Base-by-base conservation (phyloP, 1,140 invertebrate genomes). In the Caenorhabditis inopinata region DNA sequence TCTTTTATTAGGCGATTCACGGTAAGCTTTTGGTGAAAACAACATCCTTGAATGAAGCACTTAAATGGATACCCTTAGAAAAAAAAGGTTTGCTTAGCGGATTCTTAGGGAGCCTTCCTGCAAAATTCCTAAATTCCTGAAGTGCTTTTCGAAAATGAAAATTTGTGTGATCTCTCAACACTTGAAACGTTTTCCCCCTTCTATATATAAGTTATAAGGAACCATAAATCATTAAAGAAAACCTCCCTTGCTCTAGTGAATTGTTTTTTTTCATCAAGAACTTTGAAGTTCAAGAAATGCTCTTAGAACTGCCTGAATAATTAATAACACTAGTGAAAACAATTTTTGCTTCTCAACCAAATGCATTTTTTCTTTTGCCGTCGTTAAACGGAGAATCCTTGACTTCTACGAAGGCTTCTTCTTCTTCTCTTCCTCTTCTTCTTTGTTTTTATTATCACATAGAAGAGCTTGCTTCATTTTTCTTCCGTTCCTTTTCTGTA, bases 171-270 rank as follows among this genome's bases (percentile, higher is more conserved):
- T n/a, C n/a, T n/a, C n/a, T n/a, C n/a, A n/a, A n/a, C n/a, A n/a
- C n/a, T n/a, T n/a, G n/a, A n/a, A n/a, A n/a, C n/a, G 58, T 68
- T 68, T 68, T 68, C 58, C 32, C 35, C 35, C 58, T 68, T 68
- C n/a, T 68, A 9, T 11, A 38, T 68, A 32, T 38, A n/a, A n/a
- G n/a, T n/a, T n/a, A n/a, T n/a, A n/a, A n/a, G n/a, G n/a, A n/a
- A 42, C 38, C 38, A 42, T 5, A 42, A 42, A 42, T 42, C 38
- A 42, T 42, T 42, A 5, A 42, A 42, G 5, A 42, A 42, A 42
- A 42, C 38, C 14, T 42, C 14, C 14, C 38, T 14, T 7, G 6
- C 14, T 42, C 14, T 7, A 42, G 14, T 42, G 14, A 5, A 14
- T 32, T 29, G n/a, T 12, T 21, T 58, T 12, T 58, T 18, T 68